Percentiles rank a stretch among this genome's conserved stretches.
phyloP scores from a whole-genome alignment of 2,113 vertebrate species.

The Camelus bactrianus region DNA sequence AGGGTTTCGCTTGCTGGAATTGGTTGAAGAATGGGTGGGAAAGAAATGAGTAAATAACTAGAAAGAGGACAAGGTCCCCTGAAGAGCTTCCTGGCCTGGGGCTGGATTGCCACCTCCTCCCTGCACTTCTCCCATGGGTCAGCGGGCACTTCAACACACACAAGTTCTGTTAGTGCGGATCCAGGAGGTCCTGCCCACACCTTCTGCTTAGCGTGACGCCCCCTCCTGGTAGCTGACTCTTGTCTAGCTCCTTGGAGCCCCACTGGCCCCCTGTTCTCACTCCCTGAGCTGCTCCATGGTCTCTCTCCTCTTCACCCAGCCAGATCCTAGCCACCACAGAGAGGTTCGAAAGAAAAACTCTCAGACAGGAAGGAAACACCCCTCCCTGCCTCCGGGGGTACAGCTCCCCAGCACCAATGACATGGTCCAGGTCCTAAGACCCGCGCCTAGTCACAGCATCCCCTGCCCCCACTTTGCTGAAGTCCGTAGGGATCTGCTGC shows the following conservation, averaged over 20 bases:
- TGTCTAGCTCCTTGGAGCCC: neutral
- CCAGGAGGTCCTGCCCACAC: rapidly evolving
- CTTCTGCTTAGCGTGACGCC: neutral
- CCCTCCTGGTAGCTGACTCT: rapidly evolving
- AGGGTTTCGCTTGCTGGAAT: neutral
- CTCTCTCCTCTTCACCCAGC: neutral
- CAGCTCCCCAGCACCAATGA: neutral
- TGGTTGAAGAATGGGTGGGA: neutral
- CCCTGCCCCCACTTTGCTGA: too few species aligned
- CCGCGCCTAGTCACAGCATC: neutral
- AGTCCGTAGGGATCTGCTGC: neutral
- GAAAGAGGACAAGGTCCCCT: neutral
- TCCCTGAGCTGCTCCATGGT: neutral
- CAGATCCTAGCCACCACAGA: neutral
- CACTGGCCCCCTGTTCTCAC: neutral
- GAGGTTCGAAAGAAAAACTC: neutral
- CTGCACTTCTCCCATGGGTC: rapidly evolving
- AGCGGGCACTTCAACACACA: rapidly evolving
- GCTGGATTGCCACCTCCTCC: neutral
- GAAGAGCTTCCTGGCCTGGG: neutral
- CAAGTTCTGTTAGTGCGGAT: neutral
- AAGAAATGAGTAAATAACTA: neutral
- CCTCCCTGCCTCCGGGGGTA: too few species aligned
- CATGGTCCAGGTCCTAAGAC: rapidly evolving
- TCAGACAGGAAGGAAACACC: neutral